phyloP scores from a whole-genome alignment of 35 echinoderm and acorn worm genomes.

The Amphiura filiformis region DNA sequence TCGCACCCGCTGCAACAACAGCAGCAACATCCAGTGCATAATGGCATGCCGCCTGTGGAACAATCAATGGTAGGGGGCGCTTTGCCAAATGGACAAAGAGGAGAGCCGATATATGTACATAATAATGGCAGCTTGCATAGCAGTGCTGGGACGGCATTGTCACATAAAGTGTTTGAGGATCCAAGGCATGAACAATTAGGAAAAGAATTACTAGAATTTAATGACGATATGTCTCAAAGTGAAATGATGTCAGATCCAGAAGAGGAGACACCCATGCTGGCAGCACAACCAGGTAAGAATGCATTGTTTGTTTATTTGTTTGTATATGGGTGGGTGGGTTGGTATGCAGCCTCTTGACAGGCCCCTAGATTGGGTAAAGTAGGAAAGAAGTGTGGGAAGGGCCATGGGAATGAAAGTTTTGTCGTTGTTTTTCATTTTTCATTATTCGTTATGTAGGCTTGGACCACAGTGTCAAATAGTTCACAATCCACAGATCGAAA shows the following conservation, averaged over 20 bases:
- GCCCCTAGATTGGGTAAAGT: too few relatives aligned
- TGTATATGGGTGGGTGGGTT: too few relatives aligned
- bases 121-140: slow-evolving; percentile 22
- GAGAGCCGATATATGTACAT: slow-evolving; percentile 19
- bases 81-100: neutral
- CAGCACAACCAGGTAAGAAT: neutral
- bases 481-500: too few relatives aligned
- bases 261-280: neutral
- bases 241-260: slow-evolving; percentile 31
- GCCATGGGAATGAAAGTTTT: too few relatives aligned
- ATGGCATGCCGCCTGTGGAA: neutral
- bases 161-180: slow-evolving; percentile 85
- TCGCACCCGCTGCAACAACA: neutral
- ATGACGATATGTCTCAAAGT: slow-evolving; percentile 48
- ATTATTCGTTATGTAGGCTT: too few relatives aligned
- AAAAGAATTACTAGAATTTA: slow-evolving; percentile 78
- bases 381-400: too few relatives aligned
- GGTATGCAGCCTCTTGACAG: too few relatives aligned
- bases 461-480: too few relatives aligned
- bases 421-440: too few relatives aligned
- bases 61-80: neutral
- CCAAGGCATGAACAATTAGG: slow-evolving; percentile 87
- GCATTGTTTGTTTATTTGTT: too few relatives aligned
- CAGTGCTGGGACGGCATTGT: neutral
- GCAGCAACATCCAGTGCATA: neutral